phyloP scores from a whole-genome alignment of 2,797 vertebrate species.

The Galago senegalensis region DNA sequence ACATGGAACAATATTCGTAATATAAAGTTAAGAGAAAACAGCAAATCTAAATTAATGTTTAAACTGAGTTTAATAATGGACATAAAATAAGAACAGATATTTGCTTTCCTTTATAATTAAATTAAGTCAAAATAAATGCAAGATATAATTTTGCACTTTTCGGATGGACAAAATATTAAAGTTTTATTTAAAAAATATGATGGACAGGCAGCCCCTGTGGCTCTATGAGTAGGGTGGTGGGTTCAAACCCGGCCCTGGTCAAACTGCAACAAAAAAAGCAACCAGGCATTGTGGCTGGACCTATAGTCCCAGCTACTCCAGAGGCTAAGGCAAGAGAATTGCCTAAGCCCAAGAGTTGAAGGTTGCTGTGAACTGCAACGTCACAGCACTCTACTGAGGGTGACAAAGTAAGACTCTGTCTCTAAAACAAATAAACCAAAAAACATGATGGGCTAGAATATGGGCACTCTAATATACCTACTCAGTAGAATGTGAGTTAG shows the following conservation, averaged over 20 bases:
- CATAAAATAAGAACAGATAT: slow-evolving; percentile 1
- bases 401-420: no score
- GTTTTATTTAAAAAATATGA: background rate
- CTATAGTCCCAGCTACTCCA: no score
- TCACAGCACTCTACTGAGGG: no score
- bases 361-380: no score
- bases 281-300: no score
- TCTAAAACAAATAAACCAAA: background rate
- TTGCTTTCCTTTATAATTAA: slow-evolving; percentile 15
- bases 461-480: background rate
- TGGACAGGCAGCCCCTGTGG: background rate
- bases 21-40: background rate
- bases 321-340: no score
- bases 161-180: slow-evolving; percentile 34
- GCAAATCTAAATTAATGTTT: slow-evolving; percentile 24
- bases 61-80: background rate
- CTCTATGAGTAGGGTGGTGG: no score
- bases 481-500: background rate
- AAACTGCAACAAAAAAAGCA: no score
- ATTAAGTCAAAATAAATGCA: slow-evolving; percentile 49
- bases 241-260: no score
- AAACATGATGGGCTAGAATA: background rate
- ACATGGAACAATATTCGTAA: background rate
- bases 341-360: no score
- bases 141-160: background rate